Conservation (phyloP, 2,797 vertebrate genomes). For the Tiaroga cobitis region DNA sequence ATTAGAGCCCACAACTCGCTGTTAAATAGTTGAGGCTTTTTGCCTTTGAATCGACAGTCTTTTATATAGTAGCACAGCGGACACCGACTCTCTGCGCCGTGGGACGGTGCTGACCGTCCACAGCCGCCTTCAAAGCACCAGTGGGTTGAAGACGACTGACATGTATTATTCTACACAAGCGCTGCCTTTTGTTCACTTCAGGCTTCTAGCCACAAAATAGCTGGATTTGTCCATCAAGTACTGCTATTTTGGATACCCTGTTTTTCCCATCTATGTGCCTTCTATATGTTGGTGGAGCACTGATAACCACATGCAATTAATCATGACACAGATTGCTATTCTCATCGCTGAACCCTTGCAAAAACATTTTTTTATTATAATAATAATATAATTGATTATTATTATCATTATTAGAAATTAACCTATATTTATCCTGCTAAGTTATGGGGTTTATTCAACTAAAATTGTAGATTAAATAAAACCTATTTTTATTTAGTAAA, state of each 20-base stretch:
- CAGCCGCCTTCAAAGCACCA: constrained; percentile 76
- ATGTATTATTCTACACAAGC: constrained; percentile 79
- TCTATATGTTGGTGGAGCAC: constrained; percentile 47
- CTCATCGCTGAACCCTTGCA: not conserved
- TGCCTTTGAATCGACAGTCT: constrained; percentile 78
- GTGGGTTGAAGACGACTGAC: constrained; percentile 75
- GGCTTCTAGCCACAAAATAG: constrained; percentile 77
- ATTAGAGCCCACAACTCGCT: constrained; percentile 79
- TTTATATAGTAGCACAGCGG: constrained; percentile 77
- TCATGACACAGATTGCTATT: constrained; percentile 25
- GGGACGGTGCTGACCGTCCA: constrained; percentile 67
- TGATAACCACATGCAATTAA: constrained; percentile 60
- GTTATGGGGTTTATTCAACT: not conserved
- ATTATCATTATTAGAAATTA: not conserved
- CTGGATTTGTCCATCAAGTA: constrained; percentile 76
- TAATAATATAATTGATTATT: not conserved
- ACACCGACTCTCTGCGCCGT: constrained; percentile 60
- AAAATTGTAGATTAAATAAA: not conserved
- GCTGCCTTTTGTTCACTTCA: constrained; percentile 80
- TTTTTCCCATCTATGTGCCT: constrained; percentile 38
- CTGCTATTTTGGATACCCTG: constrained; percentile 67
- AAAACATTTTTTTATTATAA: not conserved
- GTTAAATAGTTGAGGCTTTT: constrained; percentile 83
- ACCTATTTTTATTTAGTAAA: not conserved
- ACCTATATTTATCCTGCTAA: not conserved